These are phyloP conservation scores for Adelges cooleyi DNA, from an alignment of 1,140 invertebrate genomes.

Conservation along the genomic window DNA sequence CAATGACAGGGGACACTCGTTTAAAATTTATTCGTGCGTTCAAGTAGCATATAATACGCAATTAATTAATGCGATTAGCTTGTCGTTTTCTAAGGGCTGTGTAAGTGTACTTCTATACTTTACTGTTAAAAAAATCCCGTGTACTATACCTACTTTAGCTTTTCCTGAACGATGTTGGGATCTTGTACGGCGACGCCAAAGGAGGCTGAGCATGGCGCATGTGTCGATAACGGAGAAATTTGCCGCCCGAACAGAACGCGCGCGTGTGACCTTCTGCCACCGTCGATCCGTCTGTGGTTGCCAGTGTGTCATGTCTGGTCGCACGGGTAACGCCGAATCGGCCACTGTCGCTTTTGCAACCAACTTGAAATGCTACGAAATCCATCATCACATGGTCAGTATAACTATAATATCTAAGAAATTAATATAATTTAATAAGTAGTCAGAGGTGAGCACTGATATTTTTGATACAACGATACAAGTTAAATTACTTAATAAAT, in stretches of 20 bases:
- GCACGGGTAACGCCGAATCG: neutral
- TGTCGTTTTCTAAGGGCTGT: no score
- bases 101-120: no score
- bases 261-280: neutral
- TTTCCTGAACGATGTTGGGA: no score
- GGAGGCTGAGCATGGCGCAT: neutral
- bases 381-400: slow-evolving; percentile 15
- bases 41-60: neutral
- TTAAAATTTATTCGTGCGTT: neutral
- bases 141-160: neutral
- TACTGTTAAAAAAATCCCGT: no score
- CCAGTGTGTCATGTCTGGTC: slow-evolving; percentile 27
- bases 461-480: no score
- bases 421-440: no score
- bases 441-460: no score
- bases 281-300: neutral
- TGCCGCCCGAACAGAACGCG: neutral
- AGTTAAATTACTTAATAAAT: no score
- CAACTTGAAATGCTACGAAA: slow-evolving; percentile 16
- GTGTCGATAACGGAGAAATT: neutral
- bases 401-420: no score
- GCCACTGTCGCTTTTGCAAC: neutral
- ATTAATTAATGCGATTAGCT: neutral
- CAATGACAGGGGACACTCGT: no score
- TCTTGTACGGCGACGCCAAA: no score